Base-by-base conservation (phyloP, 2,797 vertebrate species). In the Hippopotamyrus pictus region DNA sequence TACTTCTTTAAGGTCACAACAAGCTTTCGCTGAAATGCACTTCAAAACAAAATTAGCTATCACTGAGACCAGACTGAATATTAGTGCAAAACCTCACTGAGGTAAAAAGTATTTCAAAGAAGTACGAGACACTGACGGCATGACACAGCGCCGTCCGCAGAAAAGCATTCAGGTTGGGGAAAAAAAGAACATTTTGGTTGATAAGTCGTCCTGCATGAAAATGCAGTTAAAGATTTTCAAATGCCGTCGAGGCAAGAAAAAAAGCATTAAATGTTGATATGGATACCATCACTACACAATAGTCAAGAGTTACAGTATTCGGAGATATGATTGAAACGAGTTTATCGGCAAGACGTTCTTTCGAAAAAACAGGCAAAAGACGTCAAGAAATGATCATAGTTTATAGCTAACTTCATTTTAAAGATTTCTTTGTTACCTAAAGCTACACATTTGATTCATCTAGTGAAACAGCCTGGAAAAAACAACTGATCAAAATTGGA, bases 21-120 rank as follows among this genome's bases (percentile, higher is more conserved):
- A 91, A n/a, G 90, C 92, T 94, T 94, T 91, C 92, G 92, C 94
- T 94, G 93, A 95, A 95, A 95, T 93, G 90, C 88, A 92, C 87
- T 93, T 90, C 94, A 92, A 90, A 88, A 59, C 53, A 89, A 85
- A 90, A 88, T 84, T 92, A 89, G 65, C 90, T 91, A 92, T 90
- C 90, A 93, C 91, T 93, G 91, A 93, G 93, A 95, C 92, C 90
- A 92, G 93, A 90, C 92, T 93, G 93, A 91, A 93, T 90, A 93
- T 95, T 95, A 96, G 96, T 97, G 97, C 96, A 97, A 96, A 96
- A 93, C 94, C 93, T 95, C 92, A 94, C 65, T 92, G 91, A 95
- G 93, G 93, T 89, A 93, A 95, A 79, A 86, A 86, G 83, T 86
- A 86, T 86, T 86, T 59, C 54, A 69, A 86, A 89, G 88, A 92